Percentiles rank a stretch among this genome's conserved stretches.
Evolutionary conservation across 1,140 invertebrate genomes (phyloP).

Genomic region (Drosophila neocordata): DNA sequence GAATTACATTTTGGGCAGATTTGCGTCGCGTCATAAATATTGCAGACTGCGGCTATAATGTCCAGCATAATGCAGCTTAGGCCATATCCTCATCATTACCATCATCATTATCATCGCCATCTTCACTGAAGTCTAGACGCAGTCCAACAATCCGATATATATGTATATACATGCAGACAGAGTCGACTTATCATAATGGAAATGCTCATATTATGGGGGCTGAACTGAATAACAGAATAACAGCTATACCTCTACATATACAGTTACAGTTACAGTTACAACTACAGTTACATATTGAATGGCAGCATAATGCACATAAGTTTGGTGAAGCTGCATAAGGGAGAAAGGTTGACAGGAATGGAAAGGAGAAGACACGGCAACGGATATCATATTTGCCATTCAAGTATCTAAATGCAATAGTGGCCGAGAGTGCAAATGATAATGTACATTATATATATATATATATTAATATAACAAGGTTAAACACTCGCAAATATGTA

Average conservation of each 20-base stretch:
- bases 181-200: background rate
- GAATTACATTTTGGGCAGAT: conserved; percentile 64
- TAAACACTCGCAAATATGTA: too few species aligned
- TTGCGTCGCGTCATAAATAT: conserved; percentile 74
- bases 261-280: background rate
- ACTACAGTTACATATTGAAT: background rate
- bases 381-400: too few species aligned
- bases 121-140: conserved; percentile 18
- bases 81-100: background rate
- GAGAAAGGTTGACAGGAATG: too few species aligned
- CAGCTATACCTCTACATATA: background rate
- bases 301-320: background rate
- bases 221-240: background rate
- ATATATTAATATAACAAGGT: too few species aligned
- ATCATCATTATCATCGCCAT: conserved; percentile 5
- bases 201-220: background rate
- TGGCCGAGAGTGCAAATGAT: too few species aligned
- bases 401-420: too few species aligned
- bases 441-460: too few species aligned
- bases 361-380: background rate
- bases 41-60: conserved; percentile 19
- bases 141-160: background rate
- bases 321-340: background rate
- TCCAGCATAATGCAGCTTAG: conserved; percentile 15
- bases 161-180: background rate